These are phyloP conservation scores for Craterocephalus amniculus DNA, from an alignment of 2,797 vertebrate species.

Conservation along the genomic window DNA sequence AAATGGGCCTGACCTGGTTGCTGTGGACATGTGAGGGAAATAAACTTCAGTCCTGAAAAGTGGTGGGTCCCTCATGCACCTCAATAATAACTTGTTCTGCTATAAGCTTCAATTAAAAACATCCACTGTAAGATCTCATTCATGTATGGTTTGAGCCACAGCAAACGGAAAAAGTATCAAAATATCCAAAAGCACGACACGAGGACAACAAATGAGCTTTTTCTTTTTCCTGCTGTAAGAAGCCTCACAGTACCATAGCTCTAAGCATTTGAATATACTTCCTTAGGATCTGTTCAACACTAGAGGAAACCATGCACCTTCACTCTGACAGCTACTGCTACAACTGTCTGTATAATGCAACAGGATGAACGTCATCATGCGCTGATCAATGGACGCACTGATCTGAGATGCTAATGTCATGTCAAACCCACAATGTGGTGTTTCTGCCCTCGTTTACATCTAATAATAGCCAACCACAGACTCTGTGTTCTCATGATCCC, in stretches of 20 bases:
- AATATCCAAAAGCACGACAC: too few relatives aligned
- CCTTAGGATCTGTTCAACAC: not conserved
- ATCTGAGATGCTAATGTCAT: not conserved
- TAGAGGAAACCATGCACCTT: not conserved
- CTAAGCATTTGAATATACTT: not conserved
- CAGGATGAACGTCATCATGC: not conserved
- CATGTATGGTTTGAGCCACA: not conserved
- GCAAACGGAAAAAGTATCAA: too few relatives aligned
- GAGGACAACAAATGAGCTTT: too few relatives aligned
- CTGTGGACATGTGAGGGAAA: slow-evolving; percentile 19
- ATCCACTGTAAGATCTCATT: not conserved
- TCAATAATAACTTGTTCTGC: not conserved
- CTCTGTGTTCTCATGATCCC: not conserved
- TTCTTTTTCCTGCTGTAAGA: too few relatives aligned
- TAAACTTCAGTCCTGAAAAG: slow-evolving; percentile 21
- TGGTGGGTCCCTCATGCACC: slow-evolving; percentile 21
- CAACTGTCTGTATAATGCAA: not conserved
- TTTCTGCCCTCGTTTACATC: not conserved
- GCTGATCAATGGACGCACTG: not conserved
- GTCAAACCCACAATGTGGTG: not conserved
- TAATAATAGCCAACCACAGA: not conserved
- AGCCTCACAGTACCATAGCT: too few relatives aligned
- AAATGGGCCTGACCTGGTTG: slow-evolving; percentile 31
- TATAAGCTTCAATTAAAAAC: not conserved
- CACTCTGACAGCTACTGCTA: not conserved